Percentiles rank a stretch among this genome's conserved stretches.
Conservation (phyloP, 2,888 invertebrate species). For the Pammene fasciana region DNA sequence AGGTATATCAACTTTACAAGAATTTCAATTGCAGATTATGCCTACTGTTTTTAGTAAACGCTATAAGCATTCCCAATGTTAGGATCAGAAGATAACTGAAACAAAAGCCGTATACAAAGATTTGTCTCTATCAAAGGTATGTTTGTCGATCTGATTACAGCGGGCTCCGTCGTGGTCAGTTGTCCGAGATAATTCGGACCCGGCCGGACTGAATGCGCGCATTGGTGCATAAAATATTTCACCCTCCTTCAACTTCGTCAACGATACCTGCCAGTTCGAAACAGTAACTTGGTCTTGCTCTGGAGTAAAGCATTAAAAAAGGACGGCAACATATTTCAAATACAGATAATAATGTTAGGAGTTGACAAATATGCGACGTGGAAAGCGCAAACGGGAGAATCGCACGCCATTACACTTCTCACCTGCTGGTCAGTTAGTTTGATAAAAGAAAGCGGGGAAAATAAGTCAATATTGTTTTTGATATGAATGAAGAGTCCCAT, state of each 20-base stretch:
- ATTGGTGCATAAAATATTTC: conserved; percentile 81
- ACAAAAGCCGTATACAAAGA: conserved; percentile 58
- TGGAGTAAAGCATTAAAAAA: neutral
- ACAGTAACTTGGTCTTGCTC: conserved; percentile 13
- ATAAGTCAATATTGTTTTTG: neutral
- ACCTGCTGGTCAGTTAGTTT: conserved; percentile 62
- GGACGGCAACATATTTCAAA: conserved; percentile 11
- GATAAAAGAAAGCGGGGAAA: conserved; percentile 49
- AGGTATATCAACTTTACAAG: no score
- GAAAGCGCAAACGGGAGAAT: conserved; percentile 71
- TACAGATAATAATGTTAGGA: neutral
- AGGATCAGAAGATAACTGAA: conserved; percentile 20
- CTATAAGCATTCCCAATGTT: neutral
- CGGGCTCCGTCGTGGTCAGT: conserved; percentile 68
- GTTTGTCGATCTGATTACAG: conserved; percentile 79
- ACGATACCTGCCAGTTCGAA: neutral
- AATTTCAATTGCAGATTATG: neutral
- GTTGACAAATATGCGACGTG: conserved; percentile 56
- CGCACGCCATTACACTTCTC: conserved; percentile 75
- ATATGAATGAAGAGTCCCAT: neutral
- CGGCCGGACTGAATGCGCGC: conserved; percentile 66
- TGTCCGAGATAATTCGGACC: conserved; percentile 81
- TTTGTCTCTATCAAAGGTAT: conserved; percentile 73
- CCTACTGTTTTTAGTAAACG: neutral
- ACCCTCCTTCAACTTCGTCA: conserved; percentile 37